Base-by-base conservation (phyloP, 2,113 vertebrate genomes). In the Lepisosteus osseus region DNA sequence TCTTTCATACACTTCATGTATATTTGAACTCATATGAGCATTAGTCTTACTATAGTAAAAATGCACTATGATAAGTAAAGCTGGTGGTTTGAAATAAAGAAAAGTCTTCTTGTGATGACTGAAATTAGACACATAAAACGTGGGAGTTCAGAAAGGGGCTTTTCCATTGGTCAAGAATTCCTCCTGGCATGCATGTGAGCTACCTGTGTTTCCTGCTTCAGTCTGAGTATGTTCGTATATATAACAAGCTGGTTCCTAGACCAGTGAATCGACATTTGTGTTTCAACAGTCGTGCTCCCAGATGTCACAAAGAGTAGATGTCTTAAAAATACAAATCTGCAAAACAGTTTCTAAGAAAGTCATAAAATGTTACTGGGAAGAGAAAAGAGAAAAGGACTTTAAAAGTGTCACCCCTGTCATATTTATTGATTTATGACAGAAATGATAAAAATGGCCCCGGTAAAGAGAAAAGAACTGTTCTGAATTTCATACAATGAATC, bases 361-460 rank as follows among this genome's bases (percentile, higher is more conserved):
- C 64, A 51, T 73, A 72, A 79, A 86, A 78, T 76, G 80, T 78
- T 43, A 43, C 12, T n/a, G 68, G 56, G 65, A 78, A 72, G 55
- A 61, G 65, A 61, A 74, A 68, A 69, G n/a, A 69, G 76, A 75
- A 29, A 86, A 91, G 89, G 88, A 86, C 83, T 91, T 92, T 76
- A 61, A 87, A 92, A 91, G 89, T 94, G 93, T 90, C 91, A 93
- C 93, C 93, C 93, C 92, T 91, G 91, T 93, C 90, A 90, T 90
- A 91, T 91, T 92, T 93, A 95, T 95, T 94, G 95, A 95, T 95
- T 94, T 94, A 95, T 94, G 94, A 93, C 92, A 92, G 91, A 91
- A 93, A 92, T 92, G 88, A 95, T 91, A 92, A 92, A 93, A 94
- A 93, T 94, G 91, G 91, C 91, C 91, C 91, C 84, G 77, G 77